Evolutionary conservation across 1,140 invertebrate genomes (phyloP), one percentile per base, ranked within the genome.

Genomic region (Saxidomus purpurata): DNA sequence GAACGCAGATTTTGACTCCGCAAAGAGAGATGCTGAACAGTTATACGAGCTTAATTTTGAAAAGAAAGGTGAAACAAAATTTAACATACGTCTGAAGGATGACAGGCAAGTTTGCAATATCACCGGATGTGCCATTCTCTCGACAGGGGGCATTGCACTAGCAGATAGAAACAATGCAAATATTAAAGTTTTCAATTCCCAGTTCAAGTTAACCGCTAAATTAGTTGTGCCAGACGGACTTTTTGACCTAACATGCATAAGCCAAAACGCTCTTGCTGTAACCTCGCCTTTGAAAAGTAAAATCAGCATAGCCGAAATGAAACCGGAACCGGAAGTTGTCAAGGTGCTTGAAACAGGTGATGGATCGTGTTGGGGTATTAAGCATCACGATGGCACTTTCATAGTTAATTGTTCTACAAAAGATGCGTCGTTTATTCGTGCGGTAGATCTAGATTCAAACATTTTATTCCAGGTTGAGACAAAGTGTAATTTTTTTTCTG

Each of bases 11-110:
- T 80, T 88, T 71, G 28, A 31, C 1, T 34, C 25, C 31, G 76
- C 47, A n/a, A 31, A 88, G 22, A 67, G 43, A 31, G 63, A 63
- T 17, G 74, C 74, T 22, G 74, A 81, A 28, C 86, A 88, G 3
- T 38, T 88, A 19, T 88, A 80, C 79, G 86, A 88, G 31, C 15
- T 88, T 1, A 52, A 81, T 17, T 67, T 88, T 88, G 86, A 88
- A 71, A 81, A 69, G 77, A 80, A 88, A 69, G 86, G 77, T n/a
- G 86, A 88, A 81, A 67, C 52, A 28, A 88, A 88, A 47, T 88
- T 38, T 40, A 88, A 81, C 40, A 31, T 81, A 19, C 52, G 86
- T 0, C 34, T 88, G 28, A 88, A 88, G 25, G 86, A 88, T 19
- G 86, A 88, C 76, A 49, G 34, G 71, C 40, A 63, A 15, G 25